Evolutionary conservation across 2,888 invertebrate species (phyloP).

Genomic region (Cosmorhoe ocellata): DNA sequence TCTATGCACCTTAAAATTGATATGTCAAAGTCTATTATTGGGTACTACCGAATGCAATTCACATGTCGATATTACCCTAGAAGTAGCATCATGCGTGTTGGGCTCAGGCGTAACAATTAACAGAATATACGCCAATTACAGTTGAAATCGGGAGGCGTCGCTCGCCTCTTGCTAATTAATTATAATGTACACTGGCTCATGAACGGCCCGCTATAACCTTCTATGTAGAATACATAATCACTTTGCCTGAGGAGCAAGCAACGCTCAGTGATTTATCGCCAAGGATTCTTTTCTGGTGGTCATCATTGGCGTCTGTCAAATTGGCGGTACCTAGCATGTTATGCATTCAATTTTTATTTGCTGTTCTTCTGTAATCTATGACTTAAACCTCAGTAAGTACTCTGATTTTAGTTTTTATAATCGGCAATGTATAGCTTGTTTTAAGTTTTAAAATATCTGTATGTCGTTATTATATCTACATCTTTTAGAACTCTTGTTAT

Average conservation of each 20-base stretch:
- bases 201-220: slow-evolving; percentile 56
- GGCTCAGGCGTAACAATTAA: slow-evolving; percentile 38
- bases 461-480: too few relatives aligned
- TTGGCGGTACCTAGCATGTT: slow-evolving; percentile 30
- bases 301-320: slow-evolving; percentile 36
- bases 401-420: not conserved
- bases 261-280: slow-evolving; percentile 44
- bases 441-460: not conserved
- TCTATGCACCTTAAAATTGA: not conserved
- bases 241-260: slow-evolving; percentile 26
- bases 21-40: not conserved
- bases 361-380: slow-evolving; percentile 13
- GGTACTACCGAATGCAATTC: slow-evolving; percentile 1
- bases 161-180: slow-evolving; percentile 49
- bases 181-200: slow-evolving; percentile 61
- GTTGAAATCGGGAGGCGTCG: slow-evolving; percentile 52
- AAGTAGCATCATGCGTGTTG: slow-evolving; percentile 27
- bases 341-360: slow-evolving; percentile 26
- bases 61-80: slow-evolving; percentile 6
- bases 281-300: slow-evolving; percentile 36
- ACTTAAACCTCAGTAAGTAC: slow-evolving; percentile 8
- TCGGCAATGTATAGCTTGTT: not conserved
- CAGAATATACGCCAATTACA: slow-evolving; percentile 46
- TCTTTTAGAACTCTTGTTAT: too few relatives aligned
- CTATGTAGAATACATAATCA: slow-evolving; percentile 48